A percentile compares a stretch with the other conserved stretches of the same genome.
Conservation (phyloP, 2,797 vertebrate species). For the Arremon brunneinucha region DNA sequence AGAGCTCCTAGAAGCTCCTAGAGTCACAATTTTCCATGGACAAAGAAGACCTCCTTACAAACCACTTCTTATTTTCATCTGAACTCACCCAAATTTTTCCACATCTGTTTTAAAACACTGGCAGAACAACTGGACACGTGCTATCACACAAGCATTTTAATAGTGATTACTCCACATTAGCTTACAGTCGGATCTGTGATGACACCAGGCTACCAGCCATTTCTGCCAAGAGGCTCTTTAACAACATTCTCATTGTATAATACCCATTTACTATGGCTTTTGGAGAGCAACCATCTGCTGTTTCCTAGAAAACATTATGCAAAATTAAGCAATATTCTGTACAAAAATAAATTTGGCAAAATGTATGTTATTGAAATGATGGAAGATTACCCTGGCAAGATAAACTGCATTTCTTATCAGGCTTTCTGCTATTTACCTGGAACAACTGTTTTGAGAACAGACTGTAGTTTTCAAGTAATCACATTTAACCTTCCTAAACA, state of each 20-base stretch:
- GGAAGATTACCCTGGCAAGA: not conserved
- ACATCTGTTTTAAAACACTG: constrained; percentile 1
- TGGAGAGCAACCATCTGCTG: not conserved
- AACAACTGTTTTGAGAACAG: not conserved
- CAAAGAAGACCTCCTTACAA: not conserved
- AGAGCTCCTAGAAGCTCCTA: not conserved
- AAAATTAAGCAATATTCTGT: not conserved
- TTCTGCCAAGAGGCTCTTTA: not conserved
- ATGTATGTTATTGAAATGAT: not conserved
- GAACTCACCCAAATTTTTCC: not conserved
- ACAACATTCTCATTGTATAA: not conserved
- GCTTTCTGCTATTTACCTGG: not conserved
- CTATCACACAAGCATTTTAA: not conserved
- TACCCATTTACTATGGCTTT: not conserved
- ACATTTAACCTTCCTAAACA: not conserved
- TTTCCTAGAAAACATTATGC: not conserved
- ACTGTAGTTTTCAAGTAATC: not conserved
- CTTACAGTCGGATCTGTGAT: not conserved
- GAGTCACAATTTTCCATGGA: not conserved
- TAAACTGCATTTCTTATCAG: not conserved
- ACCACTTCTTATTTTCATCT: not conserved
- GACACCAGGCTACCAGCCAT: not conserved
- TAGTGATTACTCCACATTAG: not conserved
- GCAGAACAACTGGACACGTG: not conserved
- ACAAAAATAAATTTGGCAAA: not conserved